Evolutionary conservation across 2,888 invertebrate species (phyloP), one percentile per base, ranked within the genome.

Genomic region (Chymomyza fuscimana): DNA sequence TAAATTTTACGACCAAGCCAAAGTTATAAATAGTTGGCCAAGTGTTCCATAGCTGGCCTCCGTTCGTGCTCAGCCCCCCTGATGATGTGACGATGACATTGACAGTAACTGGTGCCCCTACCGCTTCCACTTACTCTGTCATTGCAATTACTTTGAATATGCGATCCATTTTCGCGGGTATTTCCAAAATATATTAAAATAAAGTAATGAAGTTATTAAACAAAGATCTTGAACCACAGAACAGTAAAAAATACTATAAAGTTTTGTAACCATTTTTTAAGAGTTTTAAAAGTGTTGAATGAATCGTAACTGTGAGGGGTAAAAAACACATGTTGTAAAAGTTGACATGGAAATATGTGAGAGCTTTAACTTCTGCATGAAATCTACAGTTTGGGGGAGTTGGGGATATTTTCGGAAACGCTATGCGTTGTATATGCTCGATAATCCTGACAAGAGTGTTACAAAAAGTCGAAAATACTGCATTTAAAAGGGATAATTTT

Each of bases 21-120:
- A 77, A 82, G 81, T 87, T 87, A 77, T 87, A 82, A 85, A 84
- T 84, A 84, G 83, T 84, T 84, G 76, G 76, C 75, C 67, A 81
- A 79, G 78, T 74, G 73, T 51, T 25, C 25, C n/a, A 9, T 6
- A 50, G 66, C 52, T 46, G 58, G 58, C 1, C 58, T 9, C 54
- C 19, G 54, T 22, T 60, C 60, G 10, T 16, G 60, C 63, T 54
- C 65, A 51, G 65, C 56, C 54, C 70, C 6, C 59, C 58, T 60
- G 70, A 74, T 76, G 74, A 84, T 74, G 74, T 86, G 85, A 70
- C 63, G 79, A 65, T 70, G 79, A 65, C 19, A 52, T 6, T 59
- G 25, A 16, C 46, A 40, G 40, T 56, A 51, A 63, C 32, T 51
- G 59, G 36, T 10, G 6, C 6, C 10, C 19, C n/a, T 10, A 22